phyloP scores from a whole-genome alignment of 2,113 vertebrate species.

The Dromaius novaehollandiae region DNA sequence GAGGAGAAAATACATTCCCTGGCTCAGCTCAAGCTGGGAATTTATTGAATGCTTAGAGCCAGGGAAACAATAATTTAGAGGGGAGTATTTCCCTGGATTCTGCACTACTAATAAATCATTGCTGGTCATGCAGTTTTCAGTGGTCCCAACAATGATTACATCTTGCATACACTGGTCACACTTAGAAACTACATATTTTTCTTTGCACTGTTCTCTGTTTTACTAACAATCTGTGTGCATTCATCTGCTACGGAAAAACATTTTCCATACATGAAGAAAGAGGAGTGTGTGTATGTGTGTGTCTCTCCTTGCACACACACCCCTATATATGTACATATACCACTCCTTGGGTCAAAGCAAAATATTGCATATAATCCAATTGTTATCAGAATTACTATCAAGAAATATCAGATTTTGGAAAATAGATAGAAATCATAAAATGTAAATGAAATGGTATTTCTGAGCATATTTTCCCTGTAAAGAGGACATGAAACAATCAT shows the following conservation, averaged over 20 bases:
- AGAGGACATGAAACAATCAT: not conserved
- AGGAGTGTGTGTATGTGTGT: not conserved
- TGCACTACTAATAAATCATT: constrained; percentile 56
- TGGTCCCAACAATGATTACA: constrained; percentile 35
- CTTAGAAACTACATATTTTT: not conserved
- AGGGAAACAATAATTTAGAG: constrained; percentile 54
- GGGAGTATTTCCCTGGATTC: constrained; percentile 66
- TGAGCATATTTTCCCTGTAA: not conserved
- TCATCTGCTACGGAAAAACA: not conserved
- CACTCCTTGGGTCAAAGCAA: not conserved
- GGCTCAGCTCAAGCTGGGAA: constrained; percentile 50
- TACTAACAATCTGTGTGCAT: not conserved
- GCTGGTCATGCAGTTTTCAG: constrained; percentile 37
- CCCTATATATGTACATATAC: not conserved
- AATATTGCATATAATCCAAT: not conserved
- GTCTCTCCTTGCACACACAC: not conserved
- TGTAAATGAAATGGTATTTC: not conserved
- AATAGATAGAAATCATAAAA: not conserved
- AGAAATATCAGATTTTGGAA: not conserved
- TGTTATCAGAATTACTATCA: not conserved
- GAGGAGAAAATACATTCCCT: constrained; percentile 50
- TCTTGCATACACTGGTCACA: not conserved
- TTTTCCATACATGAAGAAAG: not conserved
- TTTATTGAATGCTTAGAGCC: constrained; percentile 55
- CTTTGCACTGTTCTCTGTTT: not conserved